These are phyloP conservation scores for Pachymerium ferrugineum DNA, from an alignment of 2,888 invertebrate genomes.

Conservation along the genomic window DNA sequence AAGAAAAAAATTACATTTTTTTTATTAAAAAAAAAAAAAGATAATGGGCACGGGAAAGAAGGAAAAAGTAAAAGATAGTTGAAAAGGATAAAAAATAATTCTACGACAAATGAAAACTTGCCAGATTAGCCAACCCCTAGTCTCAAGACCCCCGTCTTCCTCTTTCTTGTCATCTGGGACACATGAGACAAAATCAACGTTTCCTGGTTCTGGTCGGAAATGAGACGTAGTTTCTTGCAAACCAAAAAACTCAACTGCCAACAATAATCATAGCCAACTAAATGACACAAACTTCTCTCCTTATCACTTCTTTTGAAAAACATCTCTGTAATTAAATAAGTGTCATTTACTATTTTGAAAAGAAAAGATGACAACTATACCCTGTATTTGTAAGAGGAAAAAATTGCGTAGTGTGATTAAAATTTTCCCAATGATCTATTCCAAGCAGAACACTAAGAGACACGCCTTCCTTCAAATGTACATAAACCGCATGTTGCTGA, in stretches of 20 bases:
- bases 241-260: conserved; percentile 10
- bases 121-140: conserved; percentile 14
- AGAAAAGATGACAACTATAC: background rate
- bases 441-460: conserved; percentile 2
- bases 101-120: conserved; percentile 15
- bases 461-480: conserved; percentile 18
- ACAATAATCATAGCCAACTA: background rate
- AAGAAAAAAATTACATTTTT: background rate
- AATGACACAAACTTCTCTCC: conserved; percentile 10
- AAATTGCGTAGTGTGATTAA: background rate
- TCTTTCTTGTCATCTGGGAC: background rate
- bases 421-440: conserved; percentile 12
- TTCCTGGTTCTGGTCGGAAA: conserved; percentile 3
- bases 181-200: conserved; percentile 17
- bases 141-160: background rate
- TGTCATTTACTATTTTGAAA: conserved; percentile 4
- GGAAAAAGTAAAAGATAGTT: background rate
- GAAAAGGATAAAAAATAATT: conserved; percentile 14
- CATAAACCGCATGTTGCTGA: conserved; percentile 18
- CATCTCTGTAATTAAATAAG: background rate
- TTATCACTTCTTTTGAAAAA: background rate
- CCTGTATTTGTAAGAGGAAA: background rate
- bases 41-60: background rate
- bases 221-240: conserved; percentile 21
- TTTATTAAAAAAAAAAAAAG: conserved; percentile 5